Percentiles rank a stretch among this genome's conserved stretches.
These are phyloP conservation scores for Cinclus cinclus DNA, from an alignment of 2,113 vertebrate genomes.

Conservation along the genomic window DNA sequence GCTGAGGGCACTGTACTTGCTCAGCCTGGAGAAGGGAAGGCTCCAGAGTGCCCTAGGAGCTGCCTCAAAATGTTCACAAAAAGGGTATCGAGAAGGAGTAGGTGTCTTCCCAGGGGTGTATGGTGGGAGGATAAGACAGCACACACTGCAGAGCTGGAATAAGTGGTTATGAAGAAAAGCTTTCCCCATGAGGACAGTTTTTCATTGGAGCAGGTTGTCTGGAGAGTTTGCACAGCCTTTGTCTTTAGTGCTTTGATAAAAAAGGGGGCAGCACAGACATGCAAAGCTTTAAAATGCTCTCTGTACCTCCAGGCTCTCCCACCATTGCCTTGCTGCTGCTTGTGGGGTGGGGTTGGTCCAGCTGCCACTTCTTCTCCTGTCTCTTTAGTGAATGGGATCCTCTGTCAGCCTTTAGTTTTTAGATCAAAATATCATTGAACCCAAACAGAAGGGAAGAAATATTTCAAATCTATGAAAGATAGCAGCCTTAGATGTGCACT, in stretches of 20 bases:
- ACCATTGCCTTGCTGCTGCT: not conserved
- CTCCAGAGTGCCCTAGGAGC: not conserved
- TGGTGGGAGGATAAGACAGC: not conserved
- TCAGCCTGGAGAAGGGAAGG: not conserved
- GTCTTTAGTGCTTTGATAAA: not conserved
- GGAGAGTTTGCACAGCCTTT: not conserved
- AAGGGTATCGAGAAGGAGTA: too few relatives aligned
- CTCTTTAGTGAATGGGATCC: not conserved
- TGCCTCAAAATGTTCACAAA: not conserved
- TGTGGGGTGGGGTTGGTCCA: not conserved
- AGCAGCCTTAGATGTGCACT: not conserved
- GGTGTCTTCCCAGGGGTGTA: not conserved
- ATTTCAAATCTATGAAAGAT: not conserved
- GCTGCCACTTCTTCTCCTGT: not conserved
- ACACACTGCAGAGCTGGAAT: not conserved
- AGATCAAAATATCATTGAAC: not conserved
- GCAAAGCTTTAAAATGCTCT: not conserved
- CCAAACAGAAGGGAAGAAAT: not conserved
- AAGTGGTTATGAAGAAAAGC: not conserved
- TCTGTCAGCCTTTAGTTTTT: not conserved
- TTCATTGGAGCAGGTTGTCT: not conserved
- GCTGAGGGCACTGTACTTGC: not conserved
- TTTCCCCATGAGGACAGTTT: not conserved
- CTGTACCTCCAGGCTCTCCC: not conserved
- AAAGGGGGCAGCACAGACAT: not conserved